A percentile compares a stretch with the other conserved stretches of the same genome.
phyloP scores from a whole-genome alignment of 2,113 vertebrate genomes.

The Eulacestoma nigropectus region DNA sequence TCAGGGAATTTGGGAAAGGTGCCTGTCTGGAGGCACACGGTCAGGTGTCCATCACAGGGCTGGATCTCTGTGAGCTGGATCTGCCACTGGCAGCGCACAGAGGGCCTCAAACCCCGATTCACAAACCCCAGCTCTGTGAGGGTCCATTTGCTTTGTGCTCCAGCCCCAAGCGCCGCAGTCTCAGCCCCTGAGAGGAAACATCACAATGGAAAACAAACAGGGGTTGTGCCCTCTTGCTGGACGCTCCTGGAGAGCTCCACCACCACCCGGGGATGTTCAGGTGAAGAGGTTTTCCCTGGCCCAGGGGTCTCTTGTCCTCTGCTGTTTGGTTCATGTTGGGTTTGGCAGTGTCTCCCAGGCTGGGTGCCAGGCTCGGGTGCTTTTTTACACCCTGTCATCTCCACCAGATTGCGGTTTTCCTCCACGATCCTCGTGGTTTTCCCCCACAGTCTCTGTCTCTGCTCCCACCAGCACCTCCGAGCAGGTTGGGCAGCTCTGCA shows the following conservation, averaged over 20 bases:
- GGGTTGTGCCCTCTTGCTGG: not conserved
- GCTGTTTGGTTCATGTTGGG: not conserved
- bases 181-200: not conserved
- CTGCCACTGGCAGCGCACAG: not conserved
- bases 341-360: fast-evolving
- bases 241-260: not conserved
- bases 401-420: not conserved
- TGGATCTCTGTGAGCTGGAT: fast-evolving
- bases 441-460: not conserved
- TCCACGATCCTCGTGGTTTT: fast-evolving
- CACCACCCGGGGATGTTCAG: fast-evolving
- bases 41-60: not conserved
- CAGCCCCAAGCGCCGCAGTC: not conserved
- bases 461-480: not conserved
- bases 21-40: fast-evolving
- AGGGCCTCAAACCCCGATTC: fast-evolving
- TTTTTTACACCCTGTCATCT: not conserved
- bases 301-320: not conserved
- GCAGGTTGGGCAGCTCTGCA: not conserved
- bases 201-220: fast-evolving
- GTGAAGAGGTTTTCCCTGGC: not conserved
- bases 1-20: fast-evolving
- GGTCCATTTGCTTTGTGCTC: not conserved
- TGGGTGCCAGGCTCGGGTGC: not conserved
- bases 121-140: fast-evolving